Evolutionary conservation across 2,888 invertebrate species (phyloP), one percentile per base, ranked within the genome.

Genomic region (Brachyptera risi): DNA sequence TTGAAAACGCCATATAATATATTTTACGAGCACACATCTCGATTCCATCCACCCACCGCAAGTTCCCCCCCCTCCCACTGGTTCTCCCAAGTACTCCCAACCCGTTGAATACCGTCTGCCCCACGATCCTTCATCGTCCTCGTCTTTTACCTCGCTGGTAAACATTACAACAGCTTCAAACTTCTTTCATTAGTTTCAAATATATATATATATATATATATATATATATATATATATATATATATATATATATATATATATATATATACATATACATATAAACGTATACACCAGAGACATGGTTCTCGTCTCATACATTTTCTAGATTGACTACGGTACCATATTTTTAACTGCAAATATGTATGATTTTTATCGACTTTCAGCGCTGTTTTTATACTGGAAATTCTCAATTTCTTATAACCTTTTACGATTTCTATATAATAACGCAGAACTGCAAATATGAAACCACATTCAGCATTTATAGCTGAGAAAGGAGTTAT

Each of bases 1-100:
- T 15, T 44, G 11, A 5, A 19, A 44, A 44, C 3, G 44, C 21
- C 21, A 44, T 44, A 44, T 44, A 44, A 44, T 21, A 15, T 2
- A 17, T n/a, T 44, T 44, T 44, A 44, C 44, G 44, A 44, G 17
- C 44, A 4, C n/a, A n/a, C 44, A 44, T 44, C 44, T 44, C n/a
- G 44, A 44, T 44, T 5, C 11, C 44, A 3, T 15, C 3, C n/a
- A 21, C n/a, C 19, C 40, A 17, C n/a, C n/a, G n/a, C n/a, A n/a
- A n/a, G n/a, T n/a, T n/a, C n/a, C n/a, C n/a, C n/a, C n/a, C n/a
- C n/a, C n/a, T n/a, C n/a, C n/a, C n/a, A n/a, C n/a, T n/a, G n/a
- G n/a, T n/a, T n/a, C n/a, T n/a, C n/a, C n/a, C n/a, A n/a, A n/a
- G n/a, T n/a, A n/a, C n/a, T n/a, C n/a, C n/a, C n/a, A n/a, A n/a